These are phyloP conservation scores for Pardalotus punctatus DNA, from an alignment of 2,113 vertebrate genomes.

Conservation along the genomic window DNA sequence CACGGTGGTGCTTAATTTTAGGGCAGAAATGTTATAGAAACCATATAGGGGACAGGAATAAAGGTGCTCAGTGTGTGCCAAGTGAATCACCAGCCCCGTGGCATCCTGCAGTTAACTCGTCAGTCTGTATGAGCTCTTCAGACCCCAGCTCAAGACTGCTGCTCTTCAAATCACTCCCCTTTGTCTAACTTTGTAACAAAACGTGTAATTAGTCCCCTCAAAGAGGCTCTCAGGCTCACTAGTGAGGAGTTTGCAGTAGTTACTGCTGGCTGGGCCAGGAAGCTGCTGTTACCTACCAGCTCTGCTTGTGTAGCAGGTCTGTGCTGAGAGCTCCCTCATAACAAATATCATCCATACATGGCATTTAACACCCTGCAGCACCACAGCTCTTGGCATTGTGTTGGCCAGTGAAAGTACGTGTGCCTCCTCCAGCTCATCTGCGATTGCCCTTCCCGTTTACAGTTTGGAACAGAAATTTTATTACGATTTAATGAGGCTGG, in stretches of 20 bases:
- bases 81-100: neutral
- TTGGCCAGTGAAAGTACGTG: neutral
- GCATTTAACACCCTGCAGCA: neutral
- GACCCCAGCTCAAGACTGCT: neutral
- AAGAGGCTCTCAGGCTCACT: neutral
- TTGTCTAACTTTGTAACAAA: neutral
- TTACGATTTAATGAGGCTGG: neutral
- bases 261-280: neutral
- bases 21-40: neutral
- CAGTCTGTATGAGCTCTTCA: neutral
- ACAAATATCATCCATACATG: no score
- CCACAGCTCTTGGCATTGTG: neutral
- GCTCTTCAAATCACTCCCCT: neutral
- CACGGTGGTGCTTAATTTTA: neutral
- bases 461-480: neutral
- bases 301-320: neutral
- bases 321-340: neutral
- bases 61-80: neutral
- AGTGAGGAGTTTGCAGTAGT: neutral
- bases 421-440: neutral
- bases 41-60: neutral
- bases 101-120: neutral
- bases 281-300: neutral
- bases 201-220: neutral
- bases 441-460: neutral